These are phyloP conservation scores for Diacarnus erythraeanus DNA, from an alignment of 37 sponge, comb jelly and placozoan species.

Conservation along the genomic window DNA sequence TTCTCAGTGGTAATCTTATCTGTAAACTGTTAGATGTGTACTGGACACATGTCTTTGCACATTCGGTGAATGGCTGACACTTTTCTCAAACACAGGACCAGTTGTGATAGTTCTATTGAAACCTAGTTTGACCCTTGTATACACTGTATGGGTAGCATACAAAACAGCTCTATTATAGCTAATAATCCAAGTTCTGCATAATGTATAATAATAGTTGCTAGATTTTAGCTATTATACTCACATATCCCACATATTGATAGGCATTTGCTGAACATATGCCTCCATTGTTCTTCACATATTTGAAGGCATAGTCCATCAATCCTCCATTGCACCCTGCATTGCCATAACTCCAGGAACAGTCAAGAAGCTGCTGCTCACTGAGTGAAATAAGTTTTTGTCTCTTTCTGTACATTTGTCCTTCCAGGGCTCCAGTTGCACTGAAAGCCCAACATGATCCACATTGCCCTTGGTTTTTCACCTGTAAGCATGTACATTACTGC, in stretches of 20 bases:
- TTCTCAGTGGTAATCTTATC: no score
- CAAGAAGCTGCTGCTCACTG: constrained; percentile 95
- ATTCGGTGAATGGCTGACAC: neutral
- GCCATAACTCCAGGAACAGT: constrained; percentile 85
- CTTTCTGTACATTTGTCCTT: constrained; percentile 62
- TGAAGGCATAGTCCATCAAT: constrained; percentile 81
- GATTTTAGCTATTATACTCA: constrained; percentile 28
- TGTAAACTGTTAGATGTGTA: neutral
- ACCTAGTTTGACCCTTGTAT: no score
- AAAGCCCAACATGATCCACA: constrained; percentile 95
- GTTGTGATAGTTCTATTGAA: constrained; percentile 4
- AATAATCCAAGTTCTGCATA: no score
- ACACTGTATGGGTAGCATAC: no score
- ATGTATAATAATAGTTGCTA: no score
- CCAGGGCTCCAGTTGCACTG: constrained; percentile 85
- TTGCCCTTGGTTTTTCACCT: constrained; percentile 90
- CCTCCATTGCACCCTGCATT: constrained; percentile 91
- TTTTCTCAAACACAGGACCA: neutral
- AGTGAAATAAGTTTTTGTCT: constrained; percentile 65
- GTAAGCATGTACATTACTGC: no score
- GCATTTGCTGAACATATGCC: constrained; percentile 75
- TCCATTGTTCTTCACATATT: constrained; percentile 74
- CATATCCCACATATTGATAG: constrained; percentile 86
- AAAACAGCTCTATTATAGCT: no score
- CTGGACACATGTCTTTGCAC: neutral